Evolutionary conservation across 2,797 vertebrate species (phyloP).

Genomic region (Halcyon chelicuti): DNA sequence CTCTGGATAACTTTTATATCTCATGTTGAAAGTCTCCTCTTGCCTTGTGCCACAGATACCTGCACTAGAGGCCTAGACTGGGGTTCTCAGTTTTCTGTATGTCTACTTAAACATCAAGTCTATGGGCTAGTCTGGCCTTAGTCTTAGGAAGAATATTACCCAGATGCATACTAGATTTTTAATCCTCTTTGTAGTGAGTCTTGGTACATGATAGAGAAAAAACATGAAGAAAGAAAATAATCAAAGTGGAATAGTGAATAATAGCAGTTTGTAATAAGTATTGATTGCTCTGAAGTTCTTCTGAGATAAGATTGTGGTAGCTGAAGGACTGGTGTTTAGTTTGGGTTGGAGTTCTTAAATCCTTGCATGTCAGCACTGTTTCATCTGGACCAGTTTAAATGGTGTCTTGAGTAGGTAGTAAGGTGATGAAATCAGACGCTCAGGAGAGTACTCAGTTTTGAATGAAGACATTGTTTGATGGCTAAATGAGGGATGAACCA

Average conservation of each 20-base stretch:
- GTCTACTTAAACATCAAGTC: not conserved
- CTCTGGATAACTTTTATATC: not conserved
- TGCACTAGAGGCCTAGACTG: not conserved
- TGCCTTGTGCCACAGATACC: not conserved
- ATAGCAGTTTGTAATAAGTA: not conserved
- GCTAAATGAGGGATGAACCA: not conserved
- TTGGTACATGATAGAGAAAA: not conserved
- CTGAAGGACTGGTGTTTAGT: not conserved
- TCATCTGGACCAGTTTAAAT: not conserved
- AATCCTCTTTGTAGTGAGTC: accelerated
- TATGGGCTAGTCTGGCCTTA: not conserved
- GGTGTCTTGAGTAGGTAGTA: not conserved
- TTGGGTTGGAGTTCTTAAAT: not conserved
- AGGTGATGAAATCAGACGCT: not conserved
- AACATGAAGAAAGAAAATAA: not conserved
- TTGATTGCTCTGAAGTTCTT: not conserved
- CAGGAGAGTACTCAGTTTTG: not conserved
- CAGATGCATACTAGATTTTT: not conserved
- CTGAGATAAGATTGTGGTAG: not conserved
- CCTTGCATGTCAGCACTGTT: not conserved
- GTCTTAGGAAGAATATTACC: not conserved
- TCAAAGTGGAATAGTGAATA: not conserved
- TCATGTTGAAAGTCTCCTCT: not conserved
- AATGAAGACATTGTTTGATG: not conserved
- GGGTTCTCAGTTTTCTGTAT: not conserved